A percentile compares a stretch with the other conserved stretches of the same genome.
These are phyloP conservation scores for Taenaris catops DNA, from an alignment of 2,888 invertebrate species.

Conservation along the genomic window DNA sequence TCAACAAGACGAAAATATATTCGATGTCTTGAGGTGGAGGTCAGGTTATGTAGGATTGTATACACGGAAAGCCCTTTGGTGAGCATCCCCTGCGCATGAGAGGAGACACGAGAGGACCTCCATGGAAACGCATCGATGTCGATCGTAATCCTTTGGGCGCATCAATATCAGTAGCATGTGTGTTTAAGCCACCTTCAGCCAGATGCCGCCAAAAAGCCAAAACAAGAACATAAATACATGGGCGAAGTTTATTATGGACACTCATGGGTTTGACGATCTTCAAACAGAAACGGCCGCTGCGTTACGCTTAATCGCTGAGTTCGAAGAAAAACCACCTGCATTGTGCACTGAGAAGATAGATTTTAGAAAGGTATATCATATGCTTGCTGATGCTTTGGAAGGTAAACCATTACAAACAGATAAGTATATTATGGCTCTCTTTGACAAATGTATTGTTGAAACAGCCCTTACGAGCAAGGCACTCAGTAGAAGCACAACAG, in stretches of 20 bases:
- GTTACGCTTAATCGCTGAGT: slow-evolving; percentile 55
- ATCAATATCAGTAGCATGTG: too few species aligned
- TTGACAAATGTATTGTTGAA: slow-evolving; percentile 54
- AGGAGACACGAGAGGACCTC: too few species aligned
- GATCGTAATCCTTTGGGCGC: too few species aligned
- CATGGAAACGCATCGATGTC: too few species aligned
- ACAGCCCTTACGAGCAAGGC: slow-evolving; percentile 49
- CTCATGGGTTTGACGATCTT: slow-evolving; percentile 39
- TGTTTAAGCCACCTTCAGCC: too few species aligned
- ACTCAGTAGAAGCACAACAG: slow-evolving; percentile 36
- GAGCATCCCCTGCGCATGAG: too few species aligned
- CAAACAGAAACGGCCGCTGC: slow-evolving; percentile 51
- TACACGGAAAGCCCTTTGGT: too few species aligned
- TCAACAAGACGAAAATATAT: too few species aligned
- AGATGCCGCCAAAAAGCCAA: too few species aligned
- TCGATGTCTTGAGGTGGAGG: too few species aligned
- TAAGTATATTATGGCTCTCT: slow-evolving; percentile 29
- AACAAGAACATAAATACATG: too few species aligned
- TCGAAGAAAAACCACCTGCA: slow-evolving; percentile 46
- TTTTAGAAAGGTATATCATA: slow-evolving; percentile 49
- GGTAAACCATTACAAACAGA: slow-evolving; percentile 48
- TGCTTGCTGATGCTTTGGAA: slow-evolving; percentile 58
- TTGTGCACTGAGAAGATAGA: slow-evolving; percentile 41
- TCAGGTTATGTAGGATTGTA: too few species aligned
- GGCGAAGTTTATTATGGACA: slow-evolving; percentile 49